These are phyloP conservation scores for Chironomus tentans DNA, from an alignment of 2,888 invertebrate genomes.

Conservation along the genomic window DNA sequence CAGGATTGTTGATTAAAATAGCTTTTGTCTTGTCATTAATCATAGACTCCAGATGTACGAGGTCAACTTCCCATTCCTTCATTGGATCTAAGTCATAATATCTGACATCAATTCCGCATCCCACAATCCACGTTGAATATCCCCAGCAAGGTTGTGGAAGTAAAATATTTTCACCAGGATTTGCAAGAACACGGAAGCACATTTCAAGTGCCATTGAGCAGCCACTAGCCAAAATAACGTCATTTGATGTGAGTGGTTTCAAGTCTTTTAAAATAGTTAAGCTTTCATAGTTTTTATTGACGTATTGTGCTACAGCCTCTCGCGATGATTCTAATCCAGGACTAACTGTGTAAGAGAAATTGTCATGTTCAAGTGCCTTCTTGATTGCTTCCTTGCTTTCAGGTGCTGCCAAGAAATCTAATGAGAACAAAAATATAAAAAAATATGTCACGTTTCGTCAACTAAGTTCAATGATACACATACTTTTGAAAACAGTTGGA, in stretches of 20 bases:
- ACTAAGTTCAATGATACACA: not conserved
- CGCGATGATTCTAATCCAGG: conserved; percentile 69
- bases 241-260: conserved; percentile 44
- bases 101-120: conserved; percentile 69
- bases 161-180: conserved; percentile 84
- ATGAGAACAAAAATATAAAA: not conserved
- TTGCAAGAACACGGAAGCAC: conserved; percentile 79
- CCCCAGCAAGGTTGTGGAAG: conserved; percentile 73
- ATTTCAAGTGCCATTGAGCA: conserved; percentile 93
- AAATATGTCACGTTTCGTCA: not conserved
- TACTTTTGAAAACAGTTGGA: conserved; percentile 12
- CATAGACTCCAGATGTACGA: conserved; percentile 74
- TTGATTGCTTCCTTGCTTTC: conserved; percentile 60
- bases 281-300: conserved; percentile 41
- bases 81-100: conserved; percentile 69
- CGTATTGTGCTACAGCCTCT: conserved; percentile 78
- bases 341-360: conserved; percentile 78
- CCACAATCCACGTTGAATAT: conserved; percentile 81
- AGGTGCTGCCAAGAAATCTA: not conserved
- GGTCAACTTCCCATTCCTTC: conserved; percentile 80
- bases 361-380: conserved; percentile 56
- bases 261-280: no score
- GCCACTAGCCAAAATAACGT: conserved; percentile 89
- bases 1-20: conserved; percentile 91
- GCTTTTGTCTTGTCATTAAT: conserved; percentile 88